Evolutionary conservation across 2,797 vertebrate species (phyloP), one percentile per base, ranked within the genome.

Genomic region (Ammospiza maritima): DNA sequence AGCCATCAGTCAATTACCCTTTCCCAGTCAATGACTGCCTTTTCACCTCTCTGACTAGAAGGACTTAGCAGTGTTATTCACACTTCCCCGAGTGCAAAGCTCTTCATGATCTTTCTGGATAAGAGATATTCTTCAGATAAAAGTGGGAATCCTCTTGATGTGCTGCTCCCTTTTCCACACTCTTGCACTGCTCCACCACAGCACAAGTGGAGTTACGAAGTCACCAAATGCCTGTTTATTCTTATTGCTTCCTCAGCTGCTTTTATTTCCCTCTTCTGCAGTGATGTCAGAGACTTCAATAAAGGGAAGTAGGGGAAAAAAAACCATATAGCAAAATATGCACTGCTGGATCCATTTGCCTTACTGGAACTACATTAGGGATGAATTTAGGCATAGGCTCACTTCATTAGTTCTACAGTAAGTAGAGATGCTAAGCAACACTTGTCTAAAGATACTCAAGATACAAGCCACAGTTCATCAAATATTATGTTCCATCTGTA

Each of bases 1-100:
- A 93, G 89, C 85, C 94, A 93, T 84, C 92, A 89, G 88, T 91
- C 95, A 97, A 96, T 96, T 95, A 96, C 92, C 85, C 94, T 92
- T 87, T 94, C 77, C 91, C 94, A 93, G 79, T 66, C 94, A 81
- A 71, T 86, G 94, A 84, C 82, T 94, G 79, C 79, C 83, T 96
- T 94, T 94, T 96, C 91, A 94, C 92, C 82, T 93, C 83, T 61
- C 89, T 53, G 66, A 73, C 93, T 54, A 88, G 86, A 93, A 94
- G 83, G 88, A 95, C 93, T 91, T 73, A 57, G 74, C 92, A 88
- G 60, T 84, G 92, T 93, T 96, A 93, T 88, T 91, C 95, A 94
- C 94, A 94, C 95, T 95, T 93, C 80, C 82, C 71, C 1, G 0
- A 88, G 75, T 91, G 91, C 75, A 95, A 91, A 95, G 87, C 77